Base-by-base conservation (phyloP, 2,888 invertebrate species). In the Trachelus troglodyta region DNA sequence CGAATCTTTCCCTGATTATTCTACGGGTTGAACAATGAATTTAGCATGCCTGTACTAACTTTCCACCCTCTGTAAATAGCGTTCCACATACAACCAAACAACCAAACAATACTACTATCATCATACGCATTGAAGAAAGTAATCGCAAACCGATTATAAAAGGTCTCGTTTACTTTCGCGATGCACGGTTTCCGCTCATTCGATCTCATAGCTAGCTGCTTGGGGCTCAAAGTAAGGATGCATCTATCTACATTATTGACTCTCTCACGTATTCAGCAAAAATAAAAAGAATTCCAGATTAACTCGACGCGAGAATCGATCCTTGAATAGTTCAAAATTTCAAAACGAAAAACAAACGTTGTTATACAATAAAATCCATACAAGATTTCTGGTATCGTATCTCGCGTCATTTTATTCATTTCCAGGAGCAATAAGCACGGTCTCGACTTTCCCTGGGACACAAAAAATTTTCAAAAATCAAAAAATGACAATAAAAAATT, bases 31-130 rank as follows among this genome's bases (percentile, higher is more conserved):
- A 40, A 40, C 40, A 76, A 69, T 76, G 88, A 88, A 87, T 90
- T 86, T 89, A 89, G 91, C 91, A 91, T 91, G 90, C 89, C 40
- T 40, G 89, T 89, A 91, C 91, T 91, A 91, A 91, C 90, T 89
- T 87, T 89, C 86, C 85, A 85, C 35, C 74, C 74, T 85, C 86
- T 90, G 90, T 90, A 90, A 81, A 89, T 90, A 90, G 87, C 87
- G 75, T 40, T 40, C 40, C 40, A 40, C 40, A 40, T 1, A 40
- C 40, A 15, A 40, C 40, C 40, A 40, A 40, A 40, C 40, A 40
- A 40, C 40, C 40, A 40, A 73, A 76, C 75, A 84, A 87, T 83
- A 84, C 81, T 81, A 85, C 83, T 81, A 87, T 83, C 89, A 87
- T 87, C 85, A 90, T 86, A 83, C 90, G 90, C 90, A 83, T 84